Conservation (phyloP, 1,140 invertebrate genomes). For the Bombus affinis region DNA sequence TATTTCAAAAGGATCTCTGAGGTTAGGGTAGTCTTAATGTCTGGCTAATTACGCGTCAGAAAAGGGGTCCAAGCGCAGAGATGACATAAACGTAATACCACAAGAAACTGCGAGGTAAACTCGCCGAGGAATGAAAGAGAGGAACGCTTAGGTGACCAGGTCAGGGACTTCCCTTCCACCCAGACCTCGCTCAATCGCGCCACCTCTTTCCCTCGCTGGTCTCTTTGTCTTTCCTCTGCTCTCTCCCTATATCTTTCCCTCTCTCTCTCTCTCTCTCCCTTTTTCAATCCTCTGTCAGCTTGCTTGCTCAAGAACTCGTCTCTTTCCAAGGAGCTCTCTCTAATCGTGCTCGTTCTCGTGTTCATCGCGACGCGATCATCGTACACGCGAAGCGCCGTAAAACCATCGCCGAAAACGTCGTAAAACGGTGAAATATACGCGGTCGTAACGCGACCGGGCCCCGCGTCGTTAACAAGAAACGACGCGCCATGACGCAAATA, state of each 20-base stretch:
- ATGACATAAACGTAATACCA: constrained; percentile 38
- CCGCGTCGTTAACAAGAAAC: constrained; percentile 49
- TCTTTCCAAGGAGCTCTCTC: neutral
- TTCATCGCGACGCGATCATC: neutral
- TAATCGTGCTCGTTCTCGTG: constrained; percentile 21
- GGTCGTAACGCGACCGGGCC: constrained; percentile 34
- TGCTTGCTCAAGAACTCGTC: neutral
- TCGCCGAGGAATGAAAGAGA: constrained; percentile 15
- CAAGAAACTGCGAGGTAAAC: constrained; percentile 21
- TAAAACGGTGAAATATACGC: constrained; percentile 44
- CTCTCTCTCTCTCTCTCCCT: neutral
- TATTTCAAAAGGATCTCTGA: neutral
- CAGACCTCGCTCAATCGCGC: constrained; percentile 69
- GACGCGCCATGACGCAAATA: constrained; percentile 46
- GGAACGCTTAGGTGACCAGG: constrained; percentile 71
- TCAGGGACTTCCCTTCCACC: constrained; percentile 74
- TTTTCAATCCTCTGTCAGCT: neutral
- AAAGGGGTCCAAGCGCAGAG: constrained; percentile 12
- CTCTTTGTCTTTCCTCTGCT: neutral
- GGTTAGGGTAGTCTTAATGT: neutral
- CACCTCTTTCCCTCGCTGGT: constrained; percentile 34
- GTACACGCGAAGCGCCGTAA: constrained; percentile 1
- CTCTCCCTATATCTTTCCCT: neutral
- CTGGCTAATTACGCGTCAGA: constrained; percentile 49
- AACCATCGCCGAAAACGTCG: constrained; percentile 38